phyloP scores from a whole-genome alignment of 2,888 invertebrate genomes.

The Agrochola litura region DNA sequence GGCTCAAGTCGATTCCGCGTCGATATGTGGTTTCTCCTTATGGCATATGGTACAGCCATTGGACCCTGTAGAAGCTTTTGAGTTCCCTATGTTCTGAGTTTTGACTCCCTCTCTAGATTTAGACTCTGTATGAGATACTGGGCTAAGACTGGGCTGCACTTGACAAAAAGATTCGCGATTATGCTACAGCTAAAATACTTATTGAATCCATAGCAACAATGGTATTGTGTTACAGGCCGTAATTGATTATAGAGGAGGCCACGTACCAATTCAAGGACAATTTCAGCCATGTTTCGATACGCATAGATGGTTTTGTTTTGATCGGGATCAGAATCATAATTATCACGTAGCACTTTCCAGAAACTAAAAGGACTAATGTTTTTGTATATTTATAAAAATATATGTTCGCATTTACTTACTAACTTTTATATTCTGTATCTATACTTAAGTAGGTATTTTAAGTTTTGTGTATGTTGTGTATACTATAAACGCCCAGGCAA shows the following conservation, averaged over 20 bases:
- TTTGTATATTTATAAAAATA: neutral
- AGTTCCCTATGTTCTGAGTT: neutral
- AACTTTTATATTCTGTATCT: neutral
- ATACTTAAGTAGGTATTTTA: neutral
- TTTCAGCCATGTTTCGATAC: constrained; percentile 54
- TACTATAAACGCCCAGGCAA: neutral
- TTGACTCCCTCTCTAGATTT: neutral
- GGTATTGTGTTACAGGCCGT: constrained; percentile 7
- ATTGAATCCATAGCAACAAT: constrained; percentile 28
- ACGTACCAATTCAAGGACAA: constrained; percentile 60
- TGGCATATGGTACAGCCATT: neutral
- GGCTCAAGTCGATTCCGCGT: neutral
- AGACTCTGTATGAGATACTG: neutral
- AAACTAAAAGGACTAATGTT: neutral
- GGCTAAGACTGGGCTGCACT: no score
- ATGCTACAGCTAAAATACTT: neutral
- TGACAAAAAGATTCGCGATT: neutral
- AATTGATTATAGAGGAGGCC: constrained; percentile 47
- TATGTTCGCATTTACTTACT: no score
- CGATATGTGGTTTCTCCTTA: neutral
- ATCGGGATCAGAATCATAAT: constrained; percentile 49
- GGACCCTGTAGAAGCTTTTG: neutral
- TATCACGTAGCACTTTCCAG: constrained; percentile 6
- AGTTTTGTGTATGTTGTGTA: neutral
- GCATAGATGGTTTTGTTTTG: constrained; percentile 38